Evolutionary conservation across 92 coral and sea anemone genomes (phyloP).

Genomic region (Pocillopora grandis): DNA sequence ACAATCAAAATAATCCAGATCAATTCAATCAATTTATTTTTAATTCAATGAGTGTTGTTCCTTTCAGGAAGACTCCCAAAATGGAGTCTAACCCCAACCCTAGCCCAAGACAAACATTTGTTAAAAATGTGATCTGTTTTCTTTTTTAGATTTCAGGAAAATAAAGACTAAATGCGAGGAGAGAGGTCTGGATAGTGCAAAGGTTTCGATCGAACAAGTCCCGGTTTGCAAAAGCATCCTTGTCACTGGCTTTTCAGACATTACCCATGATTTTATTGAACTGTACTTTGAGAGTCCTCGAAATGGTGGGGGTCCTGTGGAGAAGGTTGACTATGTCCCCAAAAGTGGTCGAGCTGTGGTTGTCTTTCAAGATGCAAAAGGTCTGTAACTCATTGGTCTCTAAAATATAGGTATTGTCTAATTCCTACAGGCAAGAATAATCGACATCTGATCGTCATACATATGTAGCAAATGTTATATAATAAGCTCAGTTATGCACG

Average conservation of each 20-base stretch:
- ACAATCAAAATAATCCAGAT: too few species aligned
- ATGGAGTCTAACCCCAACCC: too few species aligned
- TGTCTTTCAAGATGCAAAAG: constrained; percentile 53
- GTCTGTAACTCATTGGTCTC: constrained; percentile 23
- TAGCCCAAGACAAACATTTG: not conserved
- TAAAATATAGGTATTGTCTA: too few species aligned
- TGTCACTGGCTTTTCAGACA: not conserved
- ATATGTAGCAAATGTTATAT: too few species aligned
- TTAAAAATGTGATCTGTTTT: not conserved
- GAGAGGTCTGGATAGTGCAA: constrained; percentile 46
- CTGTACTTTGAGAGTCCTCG: constrained; percentile 66
- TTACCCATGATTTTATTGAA: constrained; percentile 67
- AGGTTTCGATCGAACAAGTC: not conserved
- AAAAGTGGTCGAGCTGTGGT: constrained; percentile 63
- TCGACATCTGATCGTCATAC: too few species aligned
- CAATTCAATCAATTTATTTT: too few species aligned
- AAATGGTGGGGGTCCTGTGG: constrained; percentile 69
- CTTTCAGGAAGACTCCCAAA: not conserved
- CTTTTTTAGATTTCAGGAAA: constrained; percentile 50
- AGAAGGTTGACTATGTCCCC: constrained; percentile 35
- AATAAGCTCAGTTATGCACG: too few species aligned
- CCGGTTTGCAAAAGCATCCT: too few species aligned
- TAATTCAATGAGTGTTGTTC: too few species aligned
- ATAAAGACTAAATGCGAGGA: too few species aligned
- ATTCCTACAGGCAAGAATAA: too few species aligned